These are phyloP conservation scores for Oreochromis aureus DNA, from an alignment of 2,113 vertebrate species.

Conservation along the genomic window DNA sequence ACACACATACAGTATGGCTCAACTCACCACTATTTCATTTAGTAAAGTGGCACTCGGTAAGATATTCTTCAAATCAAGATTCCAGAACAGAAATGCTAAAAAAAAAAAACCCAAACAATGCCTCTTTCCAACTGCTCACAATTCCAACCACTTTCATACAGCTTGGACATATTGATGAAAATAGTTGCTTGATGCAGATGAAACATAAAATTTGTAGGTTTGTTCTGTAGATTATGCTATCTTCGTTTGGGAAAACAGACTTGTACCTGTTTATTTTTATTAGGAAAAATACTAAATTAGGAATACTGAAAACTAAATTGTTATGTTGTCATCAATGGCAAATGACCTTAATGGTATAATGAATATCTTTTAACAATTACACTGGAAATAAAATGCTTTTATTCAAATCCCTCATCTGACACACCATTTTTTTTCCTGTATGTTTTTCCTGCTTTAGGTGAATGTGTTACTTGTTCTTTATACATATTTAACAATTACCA, in stretches of 20 bases:
- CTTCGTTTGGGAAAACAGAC: background rate
- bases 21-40: background rate
- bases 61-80: background rate
- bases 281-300: background rate
- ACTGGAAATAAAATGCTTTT: background rate
- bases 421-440: background rate
- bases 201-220: background rate
- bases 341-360: background rate
- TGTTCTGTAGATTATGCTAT: background rate
- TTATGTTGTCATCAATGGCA: background rate
- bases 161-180: background rate
- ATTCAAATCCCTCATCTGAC: background rate
- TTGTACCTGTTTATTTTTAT: background rate
- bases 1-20: background rate
- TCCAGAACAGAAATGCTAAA: background rate
- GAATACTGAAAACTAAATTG: background rate
- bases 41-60: background rate
- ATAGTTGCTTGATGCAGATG: background rate
- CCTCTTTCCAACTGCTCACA: background rate
- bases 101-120: background rate
- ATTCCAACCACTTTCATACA: background rate
- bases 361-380: background rate
- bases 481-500: background rate
- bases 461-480: background rate
- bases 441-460: rapidly evolving